phyloP scores from a whole-genome alignment of 2,113 vertebrate genomes.

The Microcebus griseorufus region DNA sequence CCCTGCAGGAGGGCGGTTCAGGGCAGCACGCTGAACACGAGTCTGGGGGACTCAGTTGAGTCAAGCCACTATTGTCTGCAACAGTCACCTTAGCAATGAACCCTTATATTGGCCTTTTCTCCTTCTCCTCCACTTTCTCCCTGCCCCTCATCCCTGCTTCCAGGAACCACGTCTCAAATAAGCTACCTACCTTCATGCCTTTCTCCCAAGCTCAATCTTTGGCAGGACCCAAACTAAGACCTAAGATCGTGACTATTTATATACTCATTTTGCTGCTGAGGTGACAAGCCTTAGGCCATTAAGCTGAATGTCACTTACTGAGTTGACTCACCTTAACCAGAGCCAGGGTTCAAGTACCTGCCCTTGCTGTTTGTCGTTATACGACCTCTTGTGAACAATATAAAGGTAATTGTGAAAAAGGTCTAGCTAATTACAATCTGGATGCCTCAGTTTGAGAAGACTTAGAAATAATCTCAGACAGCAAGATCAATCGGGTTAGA shows the following conservation, averaged over 20 bases:
- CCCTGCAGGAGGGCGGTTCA: background rate
- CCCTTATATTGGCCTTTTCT: background rate
- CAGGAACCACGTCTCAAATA: background rate
- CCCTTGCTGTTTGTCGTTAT: background rate
- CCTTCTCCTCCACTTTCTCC: background rate
- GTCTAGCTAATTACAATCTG: background rate
- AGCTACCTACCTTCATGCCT: background rate
- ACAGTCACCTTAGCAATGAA: background rate
- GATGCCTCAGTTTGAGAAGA: background rate
- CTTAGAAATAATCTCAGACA: background rate
- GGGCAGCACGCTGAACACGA: background rate
- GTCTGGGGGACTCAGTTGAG: background rate
- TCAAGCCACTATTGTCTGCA: background rate
- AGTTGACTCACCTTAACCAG: background rate
- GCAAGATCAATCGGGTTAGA: background rate
- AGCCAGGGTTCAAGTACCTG: background rate
- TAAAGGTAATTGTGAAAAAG: background rate
- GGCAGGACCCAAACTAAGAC: background rate
- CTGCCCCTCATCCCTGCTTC: background rate
- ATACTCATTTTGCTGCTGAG: background rate
- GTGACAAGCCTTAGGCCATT: background rate
- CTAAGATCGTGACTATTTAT: background rate
- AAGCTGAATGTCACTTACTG: background rate
- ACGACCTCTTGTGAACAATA: background rate
- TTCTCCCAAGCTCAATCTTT: background rate